Evolutionary conservation across 2,113 vertebrate genomes (phyloP).

Genomic region (Scomber colias): DNA sequence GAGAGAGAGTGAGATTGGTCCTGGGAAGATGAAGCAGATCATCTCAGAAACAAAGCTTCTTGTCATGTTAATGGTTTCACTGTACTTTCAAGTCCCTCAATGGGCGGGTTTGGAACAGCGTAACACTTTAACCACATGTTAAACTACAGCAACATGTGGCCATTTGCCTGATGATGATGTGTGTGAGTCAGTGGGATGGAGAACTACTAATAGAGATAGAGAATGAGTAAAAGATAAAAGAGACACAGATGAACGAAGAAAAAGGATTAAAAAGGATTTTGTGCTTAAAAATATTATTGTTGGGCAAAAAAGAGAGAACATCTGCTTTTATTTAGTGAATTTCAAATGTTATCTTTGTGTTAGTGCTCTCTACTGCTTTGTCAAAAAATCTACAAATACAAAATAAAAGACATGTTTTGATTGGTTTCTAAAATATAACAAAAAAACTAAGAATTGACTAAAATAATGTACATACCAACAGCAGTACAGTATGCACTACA

Average conservation of each 20-base stretch:
- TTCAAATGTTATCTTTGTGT: not conserved
- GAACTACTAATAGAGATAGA: slow-evolving; percentile 3
- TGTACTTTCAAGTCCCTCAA: slow-evolving; percentile 19
- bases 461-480: too few species aligned
- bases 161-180: not conserved
- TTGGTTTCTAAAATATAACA: too few species aligned
- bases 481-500: too few species aligned
- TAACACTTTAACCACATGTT: slow-evolving; percentile 49
- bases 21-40: slow-evolving; percentile 29
- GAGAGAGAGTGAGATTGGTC: not conserved
- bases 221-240: not conserved
- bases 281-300: not conserved
- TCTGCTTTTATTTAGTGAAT: not conserved
- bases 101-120: slow-evolving; percentile 17
- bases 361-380: not conserved
- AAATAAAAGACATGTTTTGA: too few species aligned
- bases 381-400: too few species aligned
- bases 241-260: not conserved
- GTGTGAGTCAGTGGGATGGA: not conserved
- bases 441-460: too few species aligned
- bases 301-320: too few species aligned
- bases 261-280: not conserved
- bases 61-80: slow-evolving; percentile 60
- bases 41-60: slow-evolving; percentile 55
- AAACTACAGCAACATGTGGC: slow-evolving; percentile 44